These are phyloP conservation scores for Athene noctua DNA, from an alignment of 2,113 vertebrate genomes.

Conservation along the genomic window DNA sequence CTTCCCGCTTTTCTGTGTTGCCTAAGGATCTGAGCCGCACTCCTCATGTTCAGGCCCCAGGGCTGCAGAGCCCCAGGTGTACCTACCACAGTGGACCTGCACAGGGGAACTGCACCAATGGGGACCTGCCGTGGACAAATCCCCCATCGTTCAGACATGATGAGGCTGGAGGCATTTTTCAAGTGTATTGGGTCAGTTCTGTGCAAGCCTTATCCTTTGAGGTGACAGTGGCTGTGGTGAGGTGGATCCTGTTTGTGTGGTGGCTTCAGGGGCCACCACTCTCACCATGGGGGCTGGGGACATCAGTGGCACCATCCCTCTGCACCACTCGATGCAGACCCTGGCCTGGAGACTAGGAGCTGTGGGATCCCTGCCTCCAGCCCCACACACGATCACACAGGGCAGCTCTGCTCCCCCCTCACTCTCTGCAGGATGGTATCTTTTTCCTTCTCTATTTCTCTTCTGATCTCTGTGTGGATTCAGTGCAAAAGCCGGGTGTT, in stretches of 20 bases:
- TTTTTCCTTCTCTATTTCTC: background rate
- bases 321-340: fast-evolving
- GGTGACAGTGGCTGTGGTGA: background rate
- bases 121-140: background rate
- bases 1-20: background rate
- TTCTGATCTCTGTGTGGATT: background rate
- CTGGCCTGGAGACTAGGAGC: background rate
- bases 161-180: background rate
- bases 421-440: background rate
- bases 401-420: background rate
- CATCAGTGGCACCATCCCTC: background rate
- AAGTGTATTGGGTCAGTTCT: background rate
- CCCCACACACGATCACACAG: background rate
- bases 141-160: fast-evolving
- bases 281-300: background rate
- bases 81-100: background rate
- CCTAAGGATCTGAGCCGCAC: background rate
- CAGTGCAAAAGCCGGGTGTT: background rate
- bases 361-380: background rate
- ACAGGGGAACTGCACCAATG: background rate
- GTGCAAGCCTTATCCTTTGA: background rate
- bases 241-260: background rate
- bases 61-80: background rate
- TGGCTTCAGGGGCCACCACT: background rate
- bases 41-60: fast-evolving